Base-by-base conservation (phyloP, 1,140 invertebrate genomes). In the Lasioglossum baleicum region DNA sequence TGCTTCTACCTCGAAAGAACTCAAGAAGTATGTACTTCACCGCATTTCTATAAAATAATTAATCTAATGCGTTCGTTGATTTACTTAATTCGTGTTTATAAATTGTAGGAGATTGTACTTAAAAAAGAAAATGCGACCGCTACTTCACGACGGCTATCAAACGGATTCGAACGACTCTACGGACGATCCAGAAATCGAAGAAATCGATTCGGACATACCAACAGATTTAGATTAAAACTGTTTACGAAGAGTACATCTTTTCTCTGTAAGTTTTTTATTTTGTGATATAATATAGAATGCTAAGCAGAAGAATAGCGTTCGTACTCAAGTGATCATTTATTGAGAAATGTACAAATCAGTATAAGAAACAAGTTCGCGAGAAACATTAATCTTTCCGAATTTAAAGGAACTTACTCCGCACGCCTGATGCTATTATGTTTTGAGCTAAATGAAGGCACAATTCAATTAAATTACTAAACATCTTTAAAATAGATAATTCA, bases 401-500 rank as follows among this genome's bases (percentile, higher is more conserved):
- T 81, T 58, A 81, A 53, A 56, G 60, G 77, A 77, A 77, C 56
- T 61, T 72, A 74, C 63, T 75, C 44, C 40, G 77, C 71, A 31
- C 31, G 13, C 61, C 63, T 82, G 40, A 58, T 63, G 42, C 75
- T 60, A 42, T 65, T 35, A 35, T 35, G 61, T 61, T 65, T 48
- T 67, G 20, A 26, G 42, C 60, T 64, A 42, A 63, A 75, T 67
- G 81, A 83, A 78, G 58, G 40, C 31, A 26, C 26, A 80, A 84
- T 87, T 87, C 67, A 87, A 87, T 84, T 84, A 83, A 87, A 87
- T 87, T 82, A 70, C 73, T 84, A 72, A 87, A 87, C 83, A 51
- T 48, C 65, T 66, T 64, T 66, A 68, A 80, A 83, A 80, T 82
- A 69, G 40, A 69, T 31, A 82, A 87, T 84, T 86, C 35, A 76